Conservation (phyloP, 2,888 invertebrate species). For the Erebia aethiops region DNA sequence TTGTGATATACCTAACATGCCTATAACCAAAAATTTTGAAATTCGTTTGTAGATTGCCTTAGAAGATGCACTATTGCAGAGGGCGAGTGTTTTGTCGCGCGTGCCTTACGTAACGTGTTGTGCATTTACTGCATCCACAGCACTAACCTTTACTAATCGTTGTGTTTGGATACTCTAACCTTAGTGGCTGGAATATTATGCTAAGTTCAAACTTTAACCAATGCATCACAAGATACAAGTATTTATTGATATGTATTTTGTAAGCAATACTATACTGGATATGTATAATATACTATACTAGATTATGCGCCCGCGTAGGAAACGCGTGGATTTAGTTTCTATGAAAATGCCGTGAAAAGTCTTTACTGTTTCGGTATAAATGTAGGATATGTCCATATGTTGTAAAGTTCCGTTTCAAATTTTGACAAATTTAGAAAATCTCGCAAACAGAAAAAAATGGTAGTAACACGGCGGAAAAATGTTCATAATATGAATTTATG, state of each 20-base stretch:
- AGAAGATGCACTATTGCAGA: conserved; percentile 53
- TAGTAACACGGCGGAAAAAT: too few species aligned
- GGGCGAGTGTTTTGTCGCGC: conserved; percentile 56
- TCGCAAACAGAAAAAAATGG: too few species aligned
- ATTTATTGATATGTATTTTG: conserved; percentile 1
- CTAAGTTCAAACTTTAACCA: background rate
- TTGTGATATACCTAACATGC: background rate
- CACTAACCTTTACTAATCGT: conserved; percentile 68
- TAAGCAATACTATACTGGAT: background rate
- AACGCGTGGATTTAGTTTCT: too few species aligned
- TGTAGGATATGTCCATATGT: too few species aligned
- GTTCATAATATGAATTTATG: too few species aligned
- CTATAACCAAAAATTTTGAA: background rate
- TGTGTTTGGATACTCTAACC: conserved; percentile 52
- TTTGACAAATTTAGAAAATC: too few species aligned
- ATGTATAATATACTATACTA: background rate
- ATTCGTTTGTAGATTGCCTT: conserved; percentile 17
- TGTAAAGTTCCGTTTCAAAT: too few species aligned
- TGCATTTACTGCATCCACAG: conserved; percentile 69
- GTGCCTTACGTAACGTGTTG: conserved; percentile 61
- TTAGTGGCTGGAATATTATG: conserved; percentile 50
- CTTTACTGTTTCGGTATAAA: too few species aligned
- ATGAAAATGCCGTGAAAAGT: too few species aligned
- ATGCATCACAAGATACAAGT: conserved; percentile 17
- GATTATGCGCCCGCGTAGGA: background rate